Percentiles rank a stretch among this genome's conserved stretches.
Conservation (phyloP, 2,113 vertebrate genomes). For the Chaetops frenatus region DNA sequence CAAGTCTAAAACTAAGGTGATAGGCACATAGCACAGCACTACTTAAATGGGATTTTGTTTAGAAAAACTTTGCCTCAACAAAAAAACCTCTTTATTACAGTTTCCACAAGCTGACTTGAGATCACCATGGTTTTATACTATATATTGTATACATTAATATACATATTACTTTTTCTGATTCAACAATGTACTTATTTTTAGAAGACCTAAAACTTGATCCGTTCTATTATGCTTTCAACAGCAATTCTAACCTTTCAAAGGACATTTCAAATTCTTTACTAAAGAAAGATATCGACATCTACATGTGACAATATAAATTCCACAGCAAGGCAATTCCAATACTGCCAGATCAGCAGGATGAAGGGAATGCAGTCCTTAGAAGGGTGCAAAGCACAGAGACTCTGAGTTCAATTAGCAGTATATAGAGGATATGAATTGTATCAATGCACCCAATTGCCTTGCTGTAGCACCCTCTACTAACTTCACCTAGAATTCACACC, state of each 20-base stretch:
- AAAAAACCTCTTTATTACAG: background rate
- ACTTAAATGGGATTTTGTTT: background rate
- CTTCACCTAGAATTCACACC: background rate
- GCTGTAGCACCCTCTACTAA: background rate
- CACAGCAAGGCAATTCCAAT: background rate
- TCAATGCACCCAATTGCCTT: background rate
- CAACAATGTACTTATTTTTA: background rate
- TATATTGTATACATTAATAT: background rate
- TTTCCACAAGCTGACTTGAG: background rate
- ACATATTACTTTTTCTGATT: background rate
- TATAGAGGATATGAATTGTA: background rate
- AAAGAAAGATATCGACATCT: background rate
- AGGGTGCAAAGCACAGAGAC: background rate
- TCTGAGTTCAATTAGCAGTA: background rate
- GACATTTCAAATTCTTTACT: background rate
- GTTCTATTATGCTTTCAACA: background rate
- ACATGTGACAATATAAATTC: background rate
- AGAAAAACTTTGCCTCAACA: background rate
- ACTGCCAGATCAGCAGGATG: background rate
- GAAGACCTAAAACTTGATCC: background rate
- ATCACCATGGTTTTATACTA: background rate
- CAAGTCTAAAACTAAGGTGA: slow-evolving; percentile 37
- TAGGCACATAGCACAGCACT: background rate
- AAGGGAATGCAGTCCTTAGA: background rate
- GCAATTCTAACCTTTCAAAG: slow-evolving; percentile 19